These are phyloP conservation scores for Cavia porcellus DNA, from an alignment of 2,113 vertebrate genomes.

Conservation along the genomic window DNA sequence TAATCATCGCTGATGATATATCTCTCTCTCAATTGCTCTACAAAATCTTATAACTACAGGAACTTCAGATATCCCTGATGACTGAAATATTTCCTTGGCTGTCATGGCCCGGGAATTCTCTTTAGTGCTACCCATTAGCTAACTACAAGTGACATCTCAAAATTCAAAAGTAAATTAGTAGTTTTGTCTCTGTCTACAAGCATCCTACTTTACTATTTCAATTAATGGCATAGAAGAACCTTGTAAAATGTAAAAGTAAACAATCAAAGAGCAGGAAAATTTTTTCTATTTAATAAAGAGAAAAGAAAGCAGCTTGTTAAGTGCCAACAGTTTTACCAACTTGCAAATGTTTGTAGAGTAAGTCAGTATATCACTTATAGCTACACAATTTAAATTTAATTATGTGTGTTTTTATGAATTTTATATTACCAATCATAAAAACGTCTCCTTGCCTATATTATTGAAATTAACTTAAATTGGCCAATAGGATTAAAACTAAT, in stretches of 20 bases:
- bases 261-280: background rate
- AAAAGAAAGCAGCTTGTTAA: background rate
- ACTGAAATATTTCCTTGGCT: background rate
- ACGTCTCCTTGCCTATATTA: slow-evolving; percentile 51
- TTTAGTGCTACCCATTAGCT: background rate
- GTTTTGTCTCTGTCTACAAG: background rate
- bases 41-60: background rate
- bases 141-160: background rate
- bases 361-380: background rate
- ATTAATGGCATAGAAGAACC: background rate
- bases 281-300: background rate
- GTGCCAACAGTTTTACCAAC: slow-evolving; percentile 12
- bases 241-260: slow-evolving; percentile 15
- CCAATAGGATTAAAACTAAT: slow-evolving; percentile 44
- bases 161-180: slow-evolving; percentile 35
- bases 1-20: background rate
- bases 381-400: slow-evolving; percentile 72
- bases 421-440: slow-evolving; percentile 66
- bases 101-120: background rate
- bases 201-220: background rate
- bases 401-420: slow-evolving; percentile 39
- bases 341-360: background rate
- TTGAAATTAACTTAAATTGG: slow-evolving; percentile 65
- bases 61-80: background rate
- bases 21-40: background rate